These are phyloP conservation scores for Synanthedon vespiformis DNA, from an alignment of 2,888 invertebrate genomes.

Conservation along the genomic window DNA sequence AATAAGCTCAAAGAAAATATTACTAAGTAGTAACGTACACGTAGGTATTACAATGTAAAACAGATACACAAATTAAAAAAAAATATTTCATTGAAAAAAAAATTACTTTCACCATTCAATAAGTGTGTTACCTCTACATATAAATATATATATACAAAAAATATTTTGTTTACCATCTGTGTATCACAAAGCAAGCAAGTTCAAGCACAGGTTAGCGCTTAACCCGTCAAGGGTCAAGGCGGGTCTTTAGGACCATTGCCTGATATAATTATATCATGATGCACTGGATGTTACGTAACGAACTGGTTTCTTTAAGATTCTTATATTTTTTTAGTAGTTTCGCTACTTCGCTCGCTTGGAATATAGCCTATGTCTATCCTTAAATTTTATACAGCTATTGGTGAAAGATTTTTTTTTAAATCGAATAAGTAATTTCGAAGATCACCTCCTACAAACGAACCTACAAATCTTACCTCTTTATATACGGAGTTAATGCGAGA, in stretches of 20 bases:
- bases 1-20: no score
- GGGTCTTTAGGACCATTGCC: constrained; percentile 20
- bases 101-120: background rate
- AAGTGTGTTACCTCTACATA: background rate
- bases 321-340: background rate
- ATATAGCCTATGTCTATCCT: no score
- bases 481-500: background rate
- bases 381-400: no score
- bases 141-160: background rate
- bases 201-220: constrained; percentile 8
- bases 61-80: no score
- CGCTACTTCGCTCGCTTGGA: no score
- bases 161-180: background rate
- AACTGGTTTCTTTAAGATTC: constrained; percentile 7
- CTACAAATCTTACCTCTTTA: no score
- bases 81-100: no score
- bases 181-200: constrained; percentile 1
- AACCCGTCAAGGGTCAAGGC: constrained; percentile 44
- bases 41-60: no score
- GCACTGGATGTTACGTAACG: constrained; percentile 31
- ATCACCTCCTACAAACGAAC: no score
- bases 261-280: constrained; percentile 19
- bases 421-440: no score
- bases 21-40: no score
- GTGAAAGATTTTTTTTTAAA: no score